Evolutionary conservation across 1,140 invertebrate genomes (phyloP).

Genomic region (Drosophila ananassae): DNA sequence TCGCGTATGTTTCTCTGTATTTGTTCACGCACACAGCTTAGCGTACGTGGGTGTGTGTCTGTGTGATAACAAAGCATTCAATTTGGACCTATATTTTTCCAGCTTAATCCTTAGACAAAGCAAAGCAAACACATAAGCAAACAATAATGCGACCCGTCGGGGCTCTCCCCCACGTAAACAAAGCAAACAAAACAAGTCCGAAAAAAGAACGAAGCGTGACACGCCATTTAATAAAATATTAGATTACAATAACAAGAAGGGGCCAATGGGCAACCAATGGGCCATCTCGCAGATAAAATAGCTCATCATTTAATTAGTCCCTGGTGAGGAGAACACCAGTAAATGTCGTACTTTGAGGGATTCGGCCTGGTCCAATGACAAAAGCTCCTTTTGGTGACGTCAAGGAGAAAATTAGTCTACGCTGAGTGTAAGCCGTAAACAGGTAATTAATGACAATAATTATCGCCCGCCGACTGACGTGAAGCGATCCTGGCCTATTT

Average conservation of each 20-base stretch:
- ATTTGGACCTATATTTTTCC: slow-evolving; percentile 65
- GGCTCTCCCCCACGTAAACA: slow-evolving; percentile 18
- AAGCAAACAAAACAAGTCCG: slow-evolving; percentile 1
- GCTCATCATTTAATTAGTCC: slow-evolving; percentile 65
- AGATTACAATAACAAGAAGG: slow-evolving; percentile 66
- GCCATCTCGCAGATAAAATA: slow-evolving; percentile 70
- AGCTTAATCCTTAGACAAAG: slow-evolving; percentile 69
- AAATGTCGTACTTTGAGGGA: slow-evolving; percentile 15
- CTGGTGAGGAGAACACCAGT: slow-evolving; percentile 6
- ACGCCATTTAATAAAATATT: slow-evolving; percentile 77
- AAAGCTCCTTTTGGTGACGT: slow-evolving; percentile 3
- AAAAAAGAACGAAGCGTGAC: slow-evolving; percentile 62
- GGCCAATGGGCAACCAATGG: slow-evolving; percentile 41
- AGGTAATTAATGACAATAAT: slow-evolving; percentile 1
- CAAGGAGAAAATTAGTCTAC: slow-evolving; percentile 18
- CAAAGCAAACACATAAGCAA: slow-evolving; percentile 65
- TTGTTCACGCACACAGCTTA: slow-evolving; percentile 18
- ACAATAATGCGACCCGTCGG: slow-evolving; percentile 47
- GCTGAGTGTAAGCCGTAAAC: background rate
- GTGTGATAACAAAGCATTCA: slow-evolving; percentile 56
- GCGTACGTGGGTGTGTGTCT: too few species aligned
- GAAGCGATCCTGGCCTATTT: slow-evolving; percentile 7
- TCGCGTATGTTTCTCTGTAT: slow-evolving; percentile 45
- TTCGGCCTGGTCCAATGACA: background rate
- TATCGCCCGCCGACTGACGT: background rate